These are phyloP conservation scores for Monarcha castaneiventris DNA, from an alignment of 2,113 vertebrate genomes.

Conservation along the genomic window DNA sequence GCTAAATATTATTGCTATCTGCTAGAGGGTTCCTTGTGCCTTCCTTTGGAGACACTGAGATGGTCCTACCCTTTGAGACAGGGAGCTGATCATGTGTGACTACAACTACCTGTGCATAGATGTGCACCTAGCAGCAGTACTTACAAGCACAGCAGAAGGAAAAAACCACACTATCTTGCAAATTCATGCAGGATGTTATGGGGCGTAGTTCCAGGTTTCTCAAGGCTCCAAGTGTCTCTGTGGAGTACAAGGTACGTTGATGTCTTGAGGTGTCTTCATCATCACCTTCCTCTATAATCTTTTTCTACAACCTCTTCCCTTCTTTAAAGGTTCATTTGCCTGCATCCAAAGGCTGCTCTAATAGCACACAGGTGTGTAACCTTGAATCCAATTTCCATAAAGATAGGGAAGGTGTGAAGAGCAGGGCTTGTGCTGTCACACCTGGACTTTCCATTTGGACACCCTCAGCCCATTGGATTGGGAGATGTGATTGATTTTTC, in stretches of 20 bases:
- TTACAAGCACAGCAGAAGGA: neutral
- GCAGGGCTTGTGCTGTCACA: neutral
- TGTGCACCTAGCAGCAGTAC: accelerated
- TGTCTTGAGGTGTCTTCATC: neutral
- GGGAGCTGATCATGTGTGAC: neutral
- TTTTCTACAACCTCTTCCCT: neutral
- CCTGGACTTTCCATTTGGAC: neutral
- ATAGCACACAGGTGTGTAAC: neutral
- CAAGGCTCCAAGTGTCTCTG: neutral
- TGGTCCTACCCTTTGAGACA: neutral
- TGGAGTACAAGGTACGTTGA: neutral
- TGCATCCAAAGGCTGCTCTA: neutral
- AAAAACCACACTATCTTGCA: neutral
- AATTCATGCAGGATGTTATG: neutral
- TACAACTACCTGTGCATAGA: neutral
- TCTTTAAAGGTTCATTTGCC: neutral
- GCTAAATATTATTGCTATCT: neutral
- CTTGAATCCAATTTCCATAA: neutral
- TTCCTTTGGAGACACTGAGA: neutral
- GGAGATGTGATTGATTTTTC: neutral
- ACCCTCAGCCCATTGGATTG: neutral
- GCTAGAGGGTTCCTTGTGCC: neutral
- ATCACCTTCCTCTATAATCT: neutral
- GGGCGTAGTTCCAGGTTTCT: neutral
- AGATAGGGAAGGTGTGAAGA: neutral